Evolutionary conservation across 1,140 invertebrate genomes (phyloP).

Genomic region (Zaprionus ornatus): DNA sequence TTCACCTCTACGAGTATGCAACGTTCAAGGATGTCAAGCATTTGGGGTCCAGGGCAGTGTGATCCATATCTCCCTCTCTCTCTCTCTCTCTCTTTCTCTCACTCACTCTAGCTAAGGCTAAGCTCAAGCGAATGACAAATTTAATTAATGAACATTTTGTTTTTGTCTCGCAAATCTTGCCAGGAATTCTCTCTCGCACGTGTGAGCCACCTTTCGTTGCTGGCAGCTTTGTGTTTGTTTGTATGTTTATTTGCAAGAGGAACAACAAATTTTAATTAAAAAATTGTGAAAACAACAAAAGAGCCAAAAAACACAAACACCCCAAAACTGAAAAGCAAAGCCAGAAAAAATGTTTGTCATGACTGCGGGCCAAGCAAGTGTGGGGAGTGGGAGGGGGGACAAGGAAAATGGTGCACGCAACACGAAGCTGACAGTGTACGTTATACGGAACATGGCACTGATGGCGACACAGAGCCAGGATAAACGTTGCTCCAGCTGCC

Average conservation of each 20-base stretch:
- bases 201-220: conserved; percentile 26
- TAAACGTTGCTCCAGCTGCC: not conserved
- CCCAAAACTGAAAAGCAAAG: conserved; percentile 11
- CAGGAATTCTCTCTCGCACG: conserved; percentile 25
- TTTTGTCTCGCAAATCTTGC: conserved; percentile 30
- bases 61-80: not conserved
- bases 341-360: conserved; percentile 30
- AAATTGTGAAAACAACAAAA: conserved; percentile 38
- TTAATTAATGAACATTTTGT: conserved; percentile 49
- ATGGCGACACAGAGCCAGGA: not conserved
- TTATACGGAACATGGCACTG: not conserved
- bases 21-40: not conserved
- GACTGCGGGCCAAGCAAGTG: conserved; percentile 20
- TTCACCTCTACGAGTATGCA: not conserved
- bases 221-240: conserved; percentile 25
- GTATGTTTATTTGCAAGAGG: conserved; percentile 20
- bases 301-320: conserved; percentile 10
- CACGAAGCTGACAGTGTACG: not conserved
- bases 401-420: not conserved
- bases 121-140: conserved; percentile 29
- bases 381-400: no score
- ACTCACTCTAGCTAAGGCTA: not conserved
- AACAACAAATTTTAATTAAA: conserved; percentile 51
- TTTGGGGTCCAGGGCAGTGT: not conserved
- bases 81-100: not conserved